These are phyloP conservation scores for Leucophenga varia DNA, from an alignment of 1,140 invertebrate species.

Conservation along the genomic window DNA sequence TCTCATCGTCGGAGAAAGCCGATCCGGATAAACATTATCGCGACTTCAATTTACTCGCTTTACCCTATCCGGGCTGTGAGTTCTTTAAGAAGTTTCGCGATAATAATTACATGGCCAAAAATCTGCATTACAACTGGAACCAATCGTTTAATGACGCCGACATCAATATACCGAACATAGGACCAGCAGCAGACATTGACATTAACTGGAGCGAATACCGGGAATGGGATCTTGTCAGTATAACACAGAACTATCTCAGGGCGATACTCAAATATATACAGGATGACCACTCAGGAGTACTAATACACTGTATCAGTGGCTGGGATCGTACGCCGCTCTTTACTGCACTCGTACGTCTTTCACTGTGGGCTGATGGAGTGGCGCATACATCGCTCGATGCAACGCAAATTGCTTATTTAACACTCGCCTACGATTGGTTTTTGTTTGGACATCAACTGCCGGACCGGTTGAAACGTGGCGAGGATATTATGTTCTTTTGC, in stretches of 20 bases:
- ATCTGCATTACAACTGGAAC: conserved; percentile 73
- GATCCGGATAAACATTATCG: conserved; percentile 75
- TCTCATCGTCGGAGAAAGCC: conserved; percentile 81
- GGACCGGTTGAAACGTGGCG: conserved; percentile 70
- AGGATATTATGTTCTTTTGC: conserved; percentile 80
- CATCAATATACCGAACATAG: conserved; percentile 67
- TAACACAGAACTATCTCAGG: conserved; percentile 79
- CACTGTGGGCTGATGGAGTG: conserved; percentile 77
- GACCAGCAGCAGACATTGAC: conserved; percentile 60
- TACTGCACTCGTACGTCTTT: conserved; percentile 71
- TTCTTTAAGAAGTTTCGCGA: conserved; percentile 61
- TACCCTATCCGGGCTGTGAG: conserved; percentile 68
- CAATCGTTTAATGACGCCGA: conserved; percentile 70
- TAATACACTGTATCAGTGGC: conserved; percentile 83
- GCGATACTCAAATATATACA: conserved; percentile 68
- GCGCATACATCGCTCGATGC: conserved; percentile 68
- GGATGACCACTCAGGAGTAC: conserved; percentile 64
- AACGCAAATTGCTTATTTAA: conserved; percentile 73
- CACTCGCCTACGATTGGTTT: conserved; percentile 82
- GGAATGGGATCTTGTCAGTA: conserved; percentile 69
- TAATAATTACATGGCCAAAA: conserved; percentile 66
- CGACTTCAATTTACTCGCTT: conserved; percentile 70
- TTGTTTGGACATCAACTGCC: conserved; percentile 76
- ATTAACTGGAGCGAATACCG: conserved; percentile 73
- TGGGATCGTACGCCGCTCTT: conserved; percentile 83